Evolutionary conservation across 2,113 vertebrate genomes (phyloP).

Genomic region (Cynocephalus volans): DNA sequence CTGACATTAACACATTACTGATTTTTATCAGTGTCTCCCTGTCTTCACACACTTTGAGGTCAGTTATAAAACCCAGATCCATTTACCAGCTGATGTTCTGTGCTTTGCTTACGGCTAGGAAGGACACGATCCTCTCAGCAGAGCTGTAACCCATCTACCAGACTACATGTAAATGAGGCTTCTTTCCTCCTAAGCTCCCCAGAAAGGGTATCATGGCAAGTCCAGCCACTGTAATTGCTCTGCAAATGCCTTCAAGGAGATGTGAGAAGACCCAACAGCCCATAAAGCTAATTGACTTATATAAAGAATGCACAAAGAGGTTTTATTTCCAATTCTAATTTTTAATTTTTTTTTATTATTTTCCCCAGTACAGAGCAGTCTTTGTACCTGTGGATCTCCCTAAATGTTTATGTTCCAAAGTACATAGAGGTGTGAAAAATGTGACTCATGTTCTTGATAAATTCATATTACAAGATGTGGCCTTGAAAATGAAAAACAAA

Average conservation of each 20-base stretch:
- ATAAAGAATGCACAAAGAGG: conserved; percentile 61
- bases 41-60: conserved; percentile 17
- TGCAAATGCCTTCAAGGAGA: conserved; percentile 70
- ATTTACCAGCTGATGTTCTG: neutral
- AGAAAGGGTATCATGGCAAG: conserved; percentile 62
- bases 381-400: conserved; percentile 76
- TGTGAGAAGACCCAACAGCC: conserved; percentile 78
- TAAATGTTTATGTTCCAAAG: conserved; percentile 84
- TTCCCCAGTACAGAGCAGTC: conserved; percentile 68
- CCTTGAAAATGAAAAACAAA: conserved; percentile 66
- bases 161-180: conserved; percentile 40
- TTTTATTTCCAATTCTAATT: conserved; percentile 82
- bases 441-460: conserved; percentile 67
- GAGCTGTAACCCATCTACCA: conserved; percentile 63
- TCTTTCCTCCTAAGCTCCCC: conserved; percentile 68
- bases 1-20: neutral
- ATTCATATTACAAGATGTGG: conserved; percentile 47
- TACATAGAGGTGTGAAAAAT: conserved; percentile 81
- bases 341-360: conserved; percentile 80
- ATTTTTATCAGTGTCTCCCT: conserved; percentile 30
- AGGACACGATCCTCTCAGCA: conserved; percentile 32
- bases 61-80: conserved; percentile 14
- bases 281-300: conserved; percentile 68
- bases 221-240: conserved; percentile 56
- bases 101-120: conserved; percentile 46